These are phyloP conservation scores for Pungitius pungitius DNA, from an alignment of 2,113 vertebrate genomes.

Conservation along the genomic window DNA sequence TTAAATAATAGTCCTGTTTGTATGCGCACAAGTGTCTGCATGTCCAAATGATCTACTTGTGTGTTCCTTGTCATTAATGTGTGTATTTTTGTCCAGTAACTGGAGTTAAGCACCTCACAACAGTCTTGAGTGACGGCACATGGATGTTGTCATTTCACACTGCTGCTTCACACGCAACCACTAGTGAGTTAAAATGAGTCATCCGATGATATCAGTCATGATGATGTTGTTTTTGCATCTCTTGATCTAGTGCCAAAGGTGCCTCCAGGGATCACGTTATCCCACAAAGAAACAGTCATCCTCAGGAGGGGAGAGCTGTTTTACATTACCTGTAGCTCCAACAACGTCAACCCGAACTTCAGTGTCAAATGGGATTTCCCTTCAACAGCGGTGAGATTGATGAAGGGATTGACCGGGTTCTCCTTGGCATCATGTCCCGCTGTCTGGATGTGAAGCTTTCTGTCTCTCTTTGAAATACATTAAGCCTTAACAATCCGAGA, in stretches of 20 bases:
- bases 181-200: neutral
- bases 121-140: neutral
- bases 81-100: neutral
- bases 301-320: constrained; percentile 75
- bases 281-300: constrained; percentile 68
- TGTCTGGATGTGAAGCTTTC: neutral
- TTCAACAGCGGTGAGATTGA: constrained; percentile 67
- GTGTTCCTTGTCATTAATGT: neutral
- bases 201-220: neutral
- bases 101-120: neutral
- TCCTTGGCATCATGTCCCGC: neutral
- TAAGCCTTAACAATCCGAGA: neutral
- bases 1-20: constrained; percentile 25
- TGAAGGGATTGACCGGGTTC: neutral
- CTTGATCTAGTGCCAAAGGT: constrained; percentile 68
- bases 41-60: constrained; percentile 19
- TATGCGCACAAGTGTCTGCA: neutral
- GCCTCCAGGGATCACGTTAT: constrained; percentile 69
- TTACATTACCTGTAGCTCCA: constrained; percentile 73
- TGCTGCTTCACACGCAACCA: constrained; percentile 2
- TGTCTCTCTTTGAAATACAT: too few relatives aligned
- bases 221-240: constrained; percentile 15
- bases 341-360: constrained; percentile 79
- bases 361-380: constrained; percentile 76
- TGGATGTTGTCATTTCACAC: neutral